These are phyloP conservation scores for Poeciliopsis occidentalis DNA, from an alignment of 2,113 vertebrate species.

Conservation along the genomic window DNA sequence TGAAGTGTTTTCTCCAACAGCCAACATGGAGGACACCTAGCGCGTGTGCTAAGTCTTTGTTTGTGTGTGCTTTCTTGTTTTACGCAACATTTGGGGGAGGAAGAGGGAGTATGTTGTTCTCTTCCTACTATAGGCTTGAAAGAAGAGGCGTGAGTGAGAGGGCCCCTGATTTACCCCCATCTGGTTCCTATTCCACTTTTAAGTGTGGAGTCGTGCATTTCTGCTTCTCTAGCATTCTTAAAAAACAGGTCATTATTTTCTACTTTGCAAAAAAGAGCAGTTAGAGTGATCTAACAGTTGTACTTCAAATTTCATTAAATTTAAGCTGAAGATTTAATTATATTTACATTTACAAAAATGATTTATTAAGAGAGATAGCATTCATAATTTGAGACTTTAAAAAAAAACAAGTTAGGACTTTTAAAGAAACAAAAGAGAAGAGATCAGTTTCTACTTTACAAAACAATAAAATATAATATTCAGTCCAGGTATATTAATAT, in stretches of 20 bases:
- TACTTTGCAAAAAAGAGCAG: too few species aligned
- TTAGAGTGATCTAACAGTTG: too few species aligned
- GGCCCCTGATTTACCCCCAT: conserved; percentile 48
- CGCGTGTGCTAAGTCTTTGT: not conserved
- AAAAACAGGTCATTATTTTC: conserved; percentile 2
- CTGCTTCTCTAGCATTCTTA: not conserved
- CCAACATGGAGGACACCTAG: not conserved
- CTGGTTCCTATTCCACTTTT: conserved; percentile 61
- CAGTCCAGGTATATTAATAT: too few species aligned
- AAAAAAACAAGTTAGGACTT: too few species aligned
- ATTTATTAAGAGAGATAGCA: too few species aligned
- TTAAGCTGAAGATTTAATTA: too few species aligned
- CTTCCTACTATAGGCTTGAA: conserved; percentile 59
- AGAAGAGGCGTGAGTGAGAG: conserved; percentile 30
- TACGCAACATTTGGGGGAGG: conserved; percentile 18
- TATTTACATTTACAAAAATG: too few species aligned
- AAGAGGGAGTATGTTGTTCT: conserved; percentile 53
- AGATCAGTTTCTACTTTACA: too few species aligned
- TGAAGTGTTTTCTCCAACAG: not conserved
- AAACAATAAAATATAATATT: too few species aligned
- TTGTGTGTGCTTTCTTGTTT: conserved; percentile 42
- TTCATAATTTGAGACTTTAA: too few species aligned
- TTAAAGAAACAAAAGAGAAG: too few species aligned
- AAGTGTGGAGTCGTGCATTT: conserved; percentile 21
- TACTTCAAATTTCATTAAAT: too few species aligned